phyloP scores from a whole-genome alignment of 2,113 vertebrate species.

The Ceyx melanurus region DNA sequence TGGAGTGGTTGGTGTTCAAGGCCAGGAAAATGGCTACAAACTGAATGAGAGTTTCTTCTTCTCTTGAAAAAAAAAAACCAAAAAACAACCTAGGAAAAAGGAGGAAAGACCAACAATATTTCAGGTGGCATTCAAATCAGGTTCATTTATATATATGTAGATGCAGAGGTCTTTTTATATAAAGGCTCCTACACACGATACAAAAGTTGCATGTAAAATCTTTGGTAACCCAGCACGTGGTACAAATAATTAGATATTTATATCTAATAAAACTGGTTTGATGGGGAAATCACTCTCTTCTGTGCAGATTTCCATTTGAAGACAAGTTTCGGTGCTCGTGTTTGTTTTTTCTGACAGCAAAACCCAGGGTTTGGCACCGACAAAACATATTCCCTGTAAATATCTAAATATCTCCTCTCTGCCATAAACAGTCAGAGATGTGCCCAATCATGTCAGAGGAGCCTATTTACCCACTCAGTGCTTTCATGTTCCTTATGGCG shows the following conservation, averaged over 20 bases:
- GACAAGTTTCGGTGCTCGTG: constrained; percentile 70
- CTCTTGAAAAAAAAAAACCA: background rate
- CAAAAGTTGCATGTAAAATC: constrained; percentile 65
- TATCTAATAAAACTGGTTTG: constrained; percentile 79
- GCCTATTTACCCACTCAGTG: constrained; percentile 8
- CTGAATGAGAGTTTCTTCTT: background rate
- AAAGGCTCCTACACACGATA: constrained; percentile 68
- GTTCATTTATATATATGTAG: constrained; percentile 20
- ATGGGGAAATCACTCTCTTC: constrained; percentile 71
- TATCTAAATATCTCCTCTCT: constrained; percentile 60
- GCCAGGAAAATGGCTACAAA: background rate
- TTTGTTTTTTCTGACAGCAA: constrained; percentile 71
- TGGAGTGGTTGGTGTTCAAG: background rate
- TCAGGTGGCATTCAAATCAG: constrained; percentile 50
- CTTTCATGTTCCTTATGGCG: constrained; percentile 15
- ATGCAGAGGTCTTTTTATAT: background rate
- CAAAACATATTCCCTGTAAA: constrained; percentile 59
- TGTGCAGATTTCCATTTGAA: constrained; percentile 57
- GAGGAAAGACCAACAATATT: background rate
- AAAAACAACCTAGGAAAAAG: background rate
- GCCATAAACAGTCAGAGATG: constrained; percentile 31
- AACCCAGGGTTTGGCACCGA: constrained; percentile 63
- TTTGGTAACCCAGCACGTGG: constrained; percentile 61
- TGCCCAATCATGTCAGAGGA: constrained; percentile 59
- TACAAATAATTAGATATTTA: constrained; percentile 77